Percentiles rank a stretch among this genome's conserved stretches.
These are phyloP conservation scores for Rhyacophila evoluta DNA, from an alignment of 2,888 invertebrate genomes.

Conservation along the genomic window DNA sequence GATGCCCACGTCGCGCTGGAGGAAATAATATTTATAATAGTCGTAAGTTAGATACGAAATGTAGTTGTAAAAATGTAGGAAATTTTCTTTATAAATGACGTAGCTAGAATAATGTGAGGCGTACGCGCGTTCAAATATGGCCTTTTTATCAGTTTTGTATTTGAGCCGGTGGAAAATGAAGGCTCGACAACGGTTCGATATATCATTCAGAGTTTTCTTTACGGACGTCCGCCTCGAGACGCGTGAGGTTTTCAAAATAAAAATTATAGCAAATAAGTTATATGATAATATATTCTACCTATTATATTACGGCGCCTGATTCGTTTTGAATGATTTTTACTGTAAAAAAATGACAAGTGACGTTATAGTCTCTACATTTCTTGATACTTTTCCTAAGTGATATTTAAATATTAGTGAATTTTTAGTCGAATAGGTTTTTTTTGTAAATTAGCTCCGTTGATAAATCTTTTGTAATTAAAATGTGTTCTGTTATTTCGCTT, in stretches of 20 bases:
- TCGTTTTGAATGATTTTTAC: slow-evolving; percentile 12
- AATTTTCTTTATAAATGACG: slow-evolving; percentile 43
- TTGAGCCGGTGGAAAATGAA: neutral
- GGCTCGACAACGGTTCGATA: neutral
- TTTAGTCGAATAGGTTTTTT: neutral
- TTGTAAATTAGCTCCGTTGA: neutral
- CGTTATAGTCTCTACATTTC: slow-evolving; percentile 34
- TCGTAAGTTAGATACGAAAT: slow-evolving; percentile 49
- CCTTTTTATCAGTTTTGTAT: slow-evolving; percentile 45
- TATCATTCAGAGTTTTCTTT: neutral
- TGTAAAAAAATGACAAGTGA: slow-evolving; percentile 23
- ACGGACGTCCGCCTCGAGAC: neutral
- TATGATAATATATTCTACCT: slow-evolving; percentile 13
- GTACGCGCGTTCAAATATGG: slow-evolving; percentile 51
- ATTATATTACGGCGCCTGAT: neutral
- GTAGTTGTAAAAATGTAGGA: slow-evolving; percentile 50
- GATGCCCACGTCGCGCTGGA: neutral
- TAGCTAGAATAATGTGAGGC: slow-evolving; percentile 36
- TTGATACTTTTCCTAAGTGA: slow-evolving; percentile 34
- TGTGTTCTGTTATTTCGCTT: neutral
- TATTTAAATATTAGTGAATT: slow-evolving; percentile 27
- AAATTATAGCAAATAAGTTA: neutral
- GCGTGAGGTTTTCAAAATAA: neutral
- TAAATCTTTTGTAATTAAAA: neutral
- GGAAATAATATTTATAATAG: slow-evolving; percentile 52